A percentile compares a stretch with the other conserved stretches of the same genome.
phyloP scores from a whole-genome alignment of 2,113 vertebrate genomes.

The Chamaea fasciata region DNA sequence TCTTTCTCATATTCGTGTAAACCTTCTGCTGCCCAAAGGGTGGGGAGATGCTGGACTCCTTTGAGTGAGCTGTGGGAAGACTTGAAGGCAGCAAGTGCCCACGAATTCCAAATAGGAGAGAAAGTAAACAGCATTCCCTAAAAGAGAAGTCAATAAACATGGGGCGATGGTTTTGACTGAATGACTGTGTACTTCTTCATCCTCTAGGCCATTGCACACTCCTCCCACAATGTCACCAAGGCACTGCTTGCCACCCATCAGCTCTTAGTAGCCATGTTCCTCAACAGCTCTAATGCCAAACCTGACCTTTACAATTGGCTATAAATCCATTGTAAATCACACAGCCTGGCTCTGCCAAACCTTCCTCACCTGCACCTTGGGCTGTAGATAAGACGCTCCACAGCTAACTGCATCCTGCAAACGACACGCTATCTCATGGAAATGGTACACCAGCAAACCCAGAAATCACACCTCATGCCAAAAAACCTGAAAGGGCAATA shows the following conservation, averaged over 20 bases:
- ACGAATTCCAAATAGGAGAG: background rate
- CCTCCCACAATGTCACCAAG: background rate
- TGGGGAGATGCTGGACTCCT: fast-evolving
- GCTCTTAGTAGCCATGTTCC: background rate
- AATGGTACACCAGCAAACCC: background rate
- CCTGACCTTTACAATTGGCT: background rate
- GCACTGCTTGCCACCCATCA: background rate
- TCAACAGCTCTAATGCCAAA: background rate
- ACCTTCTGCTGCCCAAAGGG: background rate
- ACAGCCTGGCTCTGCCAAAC: background rate
- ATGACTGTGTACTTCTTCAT: background rate
- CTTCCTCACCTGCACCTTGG: background rate
- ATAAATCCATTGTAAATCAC: background rate
- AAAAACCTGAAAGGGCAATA: background rate
- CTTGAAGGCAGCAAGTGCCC: background rate
- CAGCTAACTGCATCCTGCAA: background rate
- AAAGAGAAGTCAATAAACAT: background rate
- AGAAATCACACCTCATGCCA: background rate
- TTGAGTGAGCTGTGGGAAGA: background rate
- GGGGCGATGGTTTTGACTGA: background rate
- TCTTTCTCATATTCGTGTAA: background rate
- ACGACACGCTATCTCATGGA: background rate
- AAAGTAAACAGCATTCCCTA: background rate
- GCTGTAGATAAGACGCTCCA: background rate
- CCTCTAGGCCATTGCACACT: background rate